A percentile compares a stretch with the other conserved stretches of the same genome.
These are phyloP conservation scores for Tryphoninae sp. DNA, from an alignment of 2,888 invertebrate species.

Conservation along the genomic window DNA sequence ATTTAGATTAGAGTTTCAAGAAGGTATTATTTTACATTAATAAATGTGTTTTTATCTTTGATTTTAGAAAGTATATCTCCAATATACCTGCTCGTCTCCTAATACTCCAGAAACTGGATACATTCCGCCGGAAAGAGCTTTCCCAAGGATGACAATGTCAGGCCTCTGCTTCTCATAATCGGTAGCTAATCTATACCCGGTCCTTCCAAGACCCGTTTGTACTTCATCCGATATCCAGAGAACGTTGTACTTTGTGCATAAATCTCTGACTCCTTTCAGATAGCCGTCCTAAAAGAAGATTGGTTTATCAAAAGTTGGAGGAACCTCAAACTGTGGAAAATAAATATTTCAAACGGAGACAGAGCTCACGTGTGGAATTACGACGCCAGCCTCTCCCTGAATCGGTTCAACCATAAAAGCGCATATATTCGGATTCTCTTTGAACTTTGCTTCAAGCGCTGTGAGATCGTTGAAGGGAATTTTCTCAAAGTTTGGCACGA, in stretches of 20 bases:
- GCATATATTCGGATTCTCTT: slow-evolving; percentile 86
- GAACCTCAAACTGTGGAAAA: background rate
- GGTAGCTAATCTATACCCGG: slow-evolving; percentile 88
- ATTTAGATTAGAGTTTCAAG: background rate
- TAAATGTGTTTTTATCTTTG: slow-evolving; percentile 5
- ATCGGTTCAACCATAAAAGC: slow-evolving; percentile 95
- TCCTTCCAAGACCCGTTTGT: slow-evolving; percentile 91
- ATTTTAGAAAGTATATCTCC: slow-evolving; percentile 27
- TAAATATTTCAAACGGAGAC: background rate
- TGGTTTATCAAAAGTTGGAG: background rate
- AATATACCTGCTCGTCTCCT: slow-evolving; percentile 87
- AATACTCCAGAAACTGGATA: slow-evolving; percentile 88
- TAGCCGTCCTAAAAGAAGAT: slow-evolving; percentile 84
- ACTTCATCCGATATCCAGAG: slow-evolving; percentile 93
- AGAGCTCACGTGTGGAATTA: slow-evolving; percentile 84
- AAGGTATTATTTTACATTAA: slow-evolving; percentile 16
- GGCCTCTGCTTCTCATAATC: slow-evolving; percentile 90
- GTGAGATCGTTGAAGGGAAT: slow-evolving; percentile 89
- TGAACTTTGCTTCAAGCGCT: slow-evolving; percentile 84
- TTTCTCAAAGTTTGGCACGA: slow-evolving; percentile 89
- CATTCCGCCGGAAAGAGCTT: slow-evolving; percentile 92
- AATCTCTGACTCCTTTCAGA: slow-evolving; percentile 86
- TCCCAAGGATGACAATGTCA: slow-evolving; percentile 90
- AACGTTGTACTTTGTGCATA: slow-evolving; percentile 90
- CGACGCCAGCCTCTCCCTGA: slow-evolving; percentile 93